A percentile compares a stretch with the other conserved stretches of the same genome.
Conservation (phyloP, 2,113 vertebrate species). For the Cichladusa arquata region DNA sequence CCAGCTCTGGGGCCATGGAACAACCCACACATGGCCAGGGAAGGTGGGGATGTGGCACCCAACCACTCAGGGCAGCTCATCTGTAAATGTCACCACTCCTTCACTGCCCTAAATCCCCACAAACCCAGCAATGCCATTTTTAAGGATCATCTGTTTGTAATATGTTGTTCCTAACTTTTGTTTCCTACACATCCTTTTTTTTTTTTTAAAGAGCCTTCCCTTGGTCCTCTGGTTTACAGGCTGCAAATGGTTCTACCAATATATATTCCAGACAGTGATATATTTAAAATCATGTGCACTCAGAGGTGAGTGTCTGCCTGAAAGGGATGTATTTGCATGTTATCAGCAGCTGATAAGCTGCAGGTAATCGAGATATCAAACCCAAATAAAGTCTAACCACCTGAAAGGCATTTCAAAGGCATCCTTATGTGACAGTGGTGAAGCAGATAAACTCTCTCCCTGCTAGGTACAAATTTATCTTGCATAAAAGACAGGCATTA, state of each 20-base stretch:
- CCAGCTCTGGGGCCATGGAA: background rate
- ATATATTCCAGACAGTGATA: background rate
- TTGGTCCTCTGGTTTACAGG: background rate
- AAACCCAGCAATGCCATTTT: background rate
- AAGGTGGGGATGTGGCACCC: background rate
- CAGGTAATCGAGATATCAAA: background rate
- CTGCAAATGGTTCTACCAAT: background rate
- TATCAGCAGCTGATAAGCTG: background rate
- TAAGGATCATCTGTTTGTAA: background rate
- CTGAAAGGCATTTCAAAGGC: constrained; percentile 8
- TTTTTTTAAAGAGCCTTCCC: background rate
- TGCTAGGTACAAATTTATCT: background rate
- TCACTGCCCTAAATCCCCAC: background rate
- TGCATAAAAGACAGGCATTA: background rate
- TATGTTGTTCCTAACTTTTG: background rate
- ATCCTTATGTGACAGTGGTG: background rate
- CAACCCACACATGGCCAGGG: background rate
- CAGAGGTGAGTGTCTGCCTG: background rate
- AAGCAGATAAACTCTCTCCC: background rate
- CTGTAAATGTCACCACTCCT: background rate
- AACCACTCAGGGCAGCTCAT: background rate
- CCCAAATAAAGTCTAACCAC: background rate
- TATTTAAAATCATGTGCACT: background rate
- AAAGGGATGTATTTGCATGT: background rate
- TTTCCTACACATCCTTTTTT: background rate